phyloP scores from a whole-genome alignment of 2,797 vertebrate genomes.

The Sandelia bainsii region DNA sequence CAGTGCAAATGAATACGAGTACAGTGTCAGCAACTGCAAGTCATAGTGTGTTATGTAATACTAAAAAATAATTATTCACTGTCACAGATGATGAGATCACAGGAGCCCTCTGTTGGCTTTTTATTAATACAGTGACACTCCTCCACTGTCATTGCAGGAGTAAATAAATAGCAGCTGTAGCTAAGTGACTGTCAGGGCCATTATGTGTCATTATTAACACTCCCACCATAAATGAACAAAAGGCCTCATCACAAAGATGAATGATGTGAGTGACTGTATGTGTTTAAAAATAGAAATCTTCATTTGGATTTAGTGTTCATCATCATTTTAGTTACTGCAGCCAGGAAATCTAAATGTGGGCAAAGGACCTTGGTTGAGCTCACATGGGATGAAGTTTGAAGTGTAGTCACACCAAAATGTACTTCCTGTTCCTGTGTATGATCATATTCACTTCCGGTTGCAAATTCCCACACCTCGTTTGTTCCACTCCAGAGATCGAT shows the following conservation, averaged over 20 bases:
- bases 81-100: neutral
- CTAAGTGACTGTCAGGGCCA: neutral
- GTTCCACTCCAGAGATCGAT: too few species aligned
- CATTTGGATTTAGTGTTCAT: neutral
- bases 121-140: neutral
- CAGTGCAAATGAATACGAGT: neutral
- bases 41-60: conserved; percentile 12
- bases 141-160: neutral
- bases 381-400: too few species aligned
- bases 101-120: neutral
- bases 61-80: neutral
- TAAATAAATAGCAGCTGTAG: neutral
- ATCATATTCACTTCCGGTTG: too few species aligned
- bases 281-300: neutral
- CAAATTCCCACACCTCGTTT: too few species aligned
- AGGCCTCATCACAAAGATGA: neutral
- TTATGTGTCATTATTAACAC: neutral
- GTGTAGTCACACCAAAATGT: too few species aligned
- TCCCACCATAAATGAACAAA: too few species aligned
- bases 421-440: too few species aligned
- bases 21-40: neutral
- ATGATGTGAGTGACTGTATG: neutral
- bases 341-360: conserved; percentile 5
- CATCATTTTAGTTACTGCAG: neutral
- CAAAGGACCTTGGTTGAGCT: neutral